phyloP scores from a whole-genome alignment of 2,113 vertebrate species.

The Sisor rabdophorus region DNA sequence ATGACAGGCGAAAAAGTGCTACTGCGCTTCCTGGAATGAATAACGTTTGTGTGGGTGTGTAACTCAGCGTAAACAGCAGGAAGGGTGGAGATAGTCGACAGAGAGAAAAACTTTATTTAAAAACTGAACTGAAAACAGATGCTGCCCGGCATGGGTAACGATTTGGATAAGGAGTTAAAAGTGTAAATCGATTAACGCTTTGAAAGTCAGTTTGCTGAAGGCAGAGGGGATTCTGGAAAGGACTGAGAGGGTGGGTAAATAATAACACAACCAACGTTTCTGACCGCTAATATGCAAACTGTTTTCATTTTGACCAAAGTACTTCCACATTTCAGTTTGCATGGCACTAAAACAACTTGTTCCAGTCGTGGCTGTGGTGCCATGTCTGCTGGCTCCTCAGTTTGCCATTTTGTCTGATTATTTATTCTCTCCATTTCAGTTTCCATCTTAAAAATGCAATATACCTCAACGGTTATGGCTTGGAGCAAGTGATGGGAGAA shows the following conservation, averaged over 20 bases:
- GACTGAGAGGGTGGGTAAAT: not conserved
- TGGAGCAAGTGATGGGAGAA: not conserved
- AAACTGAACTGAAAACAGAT: not conserved
- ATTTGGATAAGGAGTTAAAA: not conserved
- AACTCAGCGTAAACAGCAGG: not conserved
- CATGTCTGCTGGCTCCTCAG: not conserved
- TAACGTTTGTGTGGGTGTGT: not conserved
- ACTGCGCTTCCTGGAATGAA: conserved; percentile 56
- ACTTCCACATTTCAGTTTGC: conserved; percentile 3
- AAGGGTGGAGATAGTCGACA: not conserved
- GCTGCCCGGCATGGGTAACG: not conserved
- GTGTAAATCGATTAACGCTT: not conserved
- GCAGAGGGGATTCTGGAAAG: not conserved
- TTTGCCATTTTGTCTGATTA: not conserved
- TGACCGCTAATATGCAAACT: not conserved
- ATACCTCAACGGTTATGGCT: not conserved
- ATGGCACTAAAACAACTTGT: not conserved
- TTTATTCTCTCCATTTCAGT: conserved; percentile 5
- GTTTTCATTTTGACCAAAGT: not conserved
- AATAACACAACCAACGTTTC: not conserved
- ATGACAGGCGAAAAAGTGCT: conserved; percentile 53
- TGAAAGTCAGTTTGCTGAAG: not conserved
- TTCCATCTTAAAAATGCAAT: not conserved
- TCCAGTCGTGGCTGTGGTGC: not conserved
- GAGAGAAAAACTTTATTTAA: not conserved